Base-by-base conservation (phyloP, 2,113 vertebrate genomes). In the Serilophus lunatus region DNA sequence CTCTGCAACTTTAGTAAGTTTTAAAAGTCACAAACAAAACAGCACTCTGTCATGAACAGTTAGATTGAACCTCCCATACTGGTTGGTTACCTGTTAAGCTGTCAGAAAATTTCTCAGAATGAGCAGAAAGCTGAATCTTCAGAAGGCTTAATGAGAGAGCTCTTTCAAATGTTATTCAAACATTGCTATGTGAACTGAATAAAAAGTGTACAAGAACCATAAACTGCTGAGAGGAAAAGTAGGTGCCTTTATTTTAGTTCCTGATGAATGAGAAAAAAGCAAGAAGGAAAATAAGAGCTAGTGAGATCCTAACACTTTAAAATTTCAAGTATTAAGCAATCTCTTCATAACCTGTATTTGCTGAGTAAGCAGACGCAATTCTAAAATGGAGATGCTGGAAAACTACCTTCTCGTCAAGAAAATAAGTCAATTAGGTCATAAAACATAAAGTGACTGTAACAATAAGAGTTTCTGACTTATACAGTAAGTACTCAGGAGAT, bases 51-150 rank as follows among this genome's bases (percentile, higher is more conserved):
- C 2, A 12, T 56, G 18, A 90, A 40, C 7, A 23, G 6, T 56
- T 82, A 33, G 17, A n/a, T 38, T 56, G 64, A 85, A 75, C 10
- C 0, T 0, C 3, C 3, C 2, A 9, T 28, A 35, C 6, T 82
- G 1, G 87, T 82, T 82, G 1, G 87, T 82, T 85, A 59, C 31
- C 24, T 60, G 68, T 8, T 0, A 9, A 88, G 8, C 14, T 69
- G 66, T 83, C 20, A 86, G 50, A 86, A 94, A 83, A 72, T 51
- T 76, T 82, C 15, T 72, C 16, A 33, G 75, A 80, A 57, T 54
- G 7, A 90, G 12, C 4, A 80, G 53, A 80, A 45, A 7, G 18
- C 45, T 45, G 18, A 45, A 54, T 45, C 16, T 74, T 88, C 50
- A n/a, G 33, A 77, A 38, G 12, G 16, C 13, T 26, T 80, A 86